phyloP scores from a whole-genome alignment of 2,113 vertebrate species.

The Ardeotis arabs region DNA sequence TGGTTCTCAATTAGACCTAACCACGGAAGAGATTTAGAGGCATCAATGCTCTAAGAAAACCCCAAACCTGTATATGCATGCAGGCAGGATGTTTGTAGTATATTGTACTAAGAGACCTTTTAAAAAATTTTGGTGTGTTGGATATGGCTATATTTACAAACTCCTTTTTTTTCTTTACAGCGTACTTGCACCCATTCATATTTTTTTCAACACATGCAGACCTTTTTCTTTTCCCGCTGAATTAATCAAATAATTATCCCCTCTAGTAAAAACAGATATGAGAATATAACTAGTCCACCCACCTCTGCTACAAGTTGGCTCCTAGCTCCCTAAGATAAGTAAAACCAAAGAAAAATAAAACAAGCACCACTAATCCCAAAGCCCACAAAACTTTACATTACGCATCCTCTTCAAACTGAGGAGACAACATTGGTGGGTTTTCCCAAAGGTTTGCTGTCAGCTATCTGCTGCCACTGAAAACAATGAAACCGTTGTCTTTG shows the following conservation, averaged over 20 bases:
- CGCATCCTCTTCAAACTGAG: fast-evolving
- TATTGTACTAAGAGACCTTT: background rate
- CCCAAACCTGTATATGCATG: no score
- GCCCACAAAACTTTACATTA: background rate
- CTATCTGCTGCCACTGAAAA: background rate
- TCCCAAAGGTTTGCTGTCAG: background rate
- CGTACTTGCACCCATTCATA: background rate
- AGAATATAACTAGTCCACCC: background rate
- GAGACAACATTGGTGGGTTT: background rate
- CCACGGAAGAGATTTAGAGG: background rate
- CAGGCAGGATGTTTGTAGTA: background rate
- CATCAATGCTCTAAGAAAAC: background rate
- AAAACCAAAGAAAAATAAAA: background rate
- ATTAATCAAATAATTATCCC: background rate
- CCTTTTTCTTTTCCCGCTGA: fast-evolving
- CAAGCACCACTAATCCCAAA: background rate
- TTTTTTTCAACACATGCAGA: background rate
- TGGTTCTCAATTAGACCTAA: background rate
- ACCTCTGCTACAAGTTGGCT: background rate
- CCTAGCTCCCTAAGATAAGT: background rate
- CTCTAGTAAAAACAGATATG: background rate
- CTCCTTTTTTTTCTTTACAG: background rate
- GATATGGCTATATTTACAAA: background rate
- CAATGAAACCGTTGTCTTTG: background rate
- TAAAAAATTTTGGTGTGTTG: background rate